Conservation (phyloP, 2,113 vertebrate genomes). For the Capricornis sumatraensis region DNA sequence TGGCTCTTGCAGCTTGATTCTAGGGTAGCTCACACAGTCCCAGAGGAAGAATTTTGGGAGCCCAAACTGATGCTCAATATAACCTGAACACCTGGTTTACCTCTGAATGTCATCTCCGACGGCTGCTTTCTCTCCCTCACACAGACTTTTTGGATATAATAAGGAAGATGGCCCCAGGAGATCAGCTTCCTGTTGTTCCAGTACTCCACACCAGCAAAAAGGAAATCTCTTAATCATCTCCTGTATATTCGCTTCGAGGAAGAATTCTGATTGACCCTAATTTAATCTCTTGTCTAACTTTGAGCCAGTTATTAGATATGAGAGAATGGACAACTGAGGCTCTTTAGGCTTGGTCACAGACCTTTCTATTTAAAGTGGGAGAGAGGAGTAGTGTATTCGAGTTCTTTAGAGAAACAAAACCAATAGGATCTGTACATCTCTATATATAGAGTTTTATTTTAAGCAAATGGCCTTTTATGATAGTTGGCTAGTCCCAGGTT, state of each 20-base stretch:
- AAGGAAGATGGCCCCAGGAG: not conserved
- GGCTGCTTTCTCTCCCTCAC: not conserved
- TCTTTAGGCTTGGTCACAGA: not conserved
- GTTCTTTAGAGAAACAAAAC: not conserved
- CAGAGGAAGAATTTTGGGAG: not conserved
- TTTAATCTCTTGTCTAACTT: not conserved
- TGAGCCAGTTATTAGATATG: not conserved
- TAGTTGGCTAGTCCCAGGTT: not conserved
- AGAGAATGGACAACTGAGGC: not conserved
- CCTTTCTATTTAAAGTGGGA: not conserved
- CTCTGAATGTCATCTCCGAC: not conserved
- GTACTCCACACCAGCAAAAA: not conserved
- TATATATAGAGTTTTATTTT: not conserved
- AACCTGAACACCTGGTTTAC: not conserved
- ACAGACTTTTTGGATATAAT: not conserved
- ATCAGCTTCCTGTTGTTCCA: not conserved
- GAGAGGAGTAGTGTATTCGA: not conserved
- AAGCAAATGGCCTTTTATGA: not conserved
- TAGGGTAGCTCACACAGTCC: not conserved
- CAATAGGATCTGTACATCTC: not conserved
- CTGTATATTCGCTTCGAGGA: not conserved
- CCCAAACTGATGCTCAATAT: not conserved
- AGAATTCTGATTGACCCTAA: not conserved
- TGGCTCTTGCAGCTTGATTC: not conserved
- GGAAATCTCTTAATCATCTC: not conserved